These are phyloP conservation scores for Neoarius graeffei DNA, from an alignment of 2,113 vertebrate species.

Conservation along the genomic window DNA sequence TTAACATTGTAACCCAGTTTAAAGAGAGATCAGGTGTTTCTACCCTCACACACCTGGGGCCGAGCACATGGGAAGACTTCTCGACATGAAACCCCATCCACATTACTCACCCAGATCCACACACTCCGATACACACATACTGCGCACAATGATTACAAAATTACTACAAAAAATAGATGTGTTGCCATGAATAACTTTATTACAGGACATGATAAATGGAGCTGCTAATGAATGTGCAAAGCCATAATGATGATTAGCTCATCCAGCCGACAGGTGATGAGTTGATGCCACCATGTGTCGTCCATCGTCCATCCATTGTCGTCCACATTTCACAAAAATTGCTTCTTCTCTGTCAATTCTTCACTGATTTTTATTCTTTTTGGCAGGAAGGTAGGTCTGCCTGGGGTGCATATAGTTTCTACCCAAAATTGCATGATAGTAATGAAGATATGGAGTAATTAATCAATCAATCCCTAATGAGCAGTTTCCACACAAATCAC, in stretches of 20 bases:
- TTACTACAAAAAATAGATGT: not conserved
- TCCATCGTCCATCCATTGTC: no score
- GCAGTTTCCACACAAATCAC: no score
- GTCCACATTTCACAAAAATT: no score
- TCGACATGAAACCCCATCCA: not conserved
- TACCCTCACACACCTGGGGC: not conserved
- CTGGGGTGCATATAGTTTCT: no score
- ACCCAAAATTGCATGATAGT: no score
- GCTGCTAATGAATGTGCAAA: not conserved
- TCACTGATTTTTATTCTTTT: no score
- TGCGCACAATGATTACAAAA: not conserved
- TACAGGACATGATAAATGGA: not conserved
- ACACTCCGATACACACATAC: not conserved
- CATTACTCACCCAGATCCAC: not conserved
- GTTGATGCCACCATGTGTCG: no score
- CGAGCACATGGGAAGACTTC: not conserved
- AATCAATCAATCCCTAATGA: no score
- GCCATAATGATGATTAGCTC: not conserved
- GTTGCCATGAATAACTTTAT: not conserved
- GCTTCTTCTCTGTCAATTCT: no score
- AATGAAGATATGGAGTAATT: no score
- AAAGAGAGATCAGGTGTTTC: slow-evolving; percentile 17
- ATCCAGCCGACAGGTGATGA: no score
- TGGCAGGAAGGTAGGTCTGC: no score
- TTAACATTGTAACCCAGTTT: slow-evolving; percentile 32